Evolutionary conservation across 2,888 invertebrate genomes (phyloP).

Genomic region (Coenonympha glycerion): DNA sequence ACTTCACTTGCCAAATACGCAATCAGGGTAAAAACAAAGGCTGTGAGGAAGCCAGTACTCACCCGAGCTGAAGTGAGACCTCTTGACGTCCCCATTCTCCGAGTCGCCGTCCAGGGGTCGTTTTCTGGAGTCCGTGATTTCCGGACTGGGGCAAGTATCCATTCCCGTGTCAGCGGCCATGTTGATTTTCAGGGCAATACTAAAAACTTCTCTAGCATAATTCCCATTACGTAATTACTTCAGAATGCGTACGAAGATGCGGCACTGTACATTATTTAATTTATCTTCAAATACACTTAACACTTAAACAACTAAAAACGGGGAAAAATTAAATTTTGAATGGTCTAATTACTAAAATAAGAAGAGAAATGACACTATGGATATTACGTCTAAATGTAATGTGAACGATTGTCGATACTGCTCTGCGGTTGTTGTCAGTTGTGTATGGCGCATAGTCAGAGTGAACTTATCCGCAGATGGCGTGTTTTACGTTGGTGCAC

Average conservation of each 20-base stretch:
- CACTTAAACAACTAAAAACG: conserved; percentile 66
- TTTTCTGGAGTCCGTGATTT: conserved; percentile 93
- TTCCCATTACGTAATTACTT: conserved; percentile 76
- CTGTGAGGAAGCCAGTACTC: conserved; percentile 54
- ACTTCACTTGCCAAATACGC: conserved; percentile 65
- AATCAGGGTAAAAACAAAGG: conserved; percentile 49
- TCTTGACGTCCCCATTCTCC: conserved; percentile 91
- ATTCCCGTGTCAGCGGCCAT: conserved; percentile 95
- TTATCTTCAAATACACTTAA: conserved; percentile 65
- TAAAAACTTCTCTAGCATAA: conserved; percentile 75
- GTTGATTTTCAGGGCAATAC: conserved; percentile 79
- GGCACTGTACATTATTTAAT: conserved; percentile 66
- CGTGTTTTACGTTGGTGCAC: conserved; percentile 48
- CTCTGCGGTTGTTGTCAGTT: conserved; percentile 64
- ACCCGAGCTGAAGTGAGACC: conserved; percentile 94
- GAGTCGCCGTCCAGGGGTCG: conserved; percentile 90
- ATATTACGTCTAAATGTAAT: conserved; percentile 71
- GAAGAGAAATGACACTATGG: conserved; percentile 68
- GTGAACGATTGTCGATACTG: conserved; percentile 72
- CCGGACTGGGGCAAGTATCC: conserved; percentile 95
- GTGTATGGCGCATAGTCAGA: conserved; percentile 59
- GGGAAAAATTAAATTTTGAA: conserved; percentile 56
- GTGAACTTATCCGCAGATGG: conserved; percentile 54
- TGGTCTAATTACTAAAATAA: conserved; percentile 64
- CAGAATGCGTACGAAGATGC: conserved; percentile 62